A percentile compares a stretch with the other conserved stretches of the same genome.
Evolutionary conservation across 2,797 vertebrate genomes (phyloP).

Genomic region (Coendou prehensilis): DNA sequence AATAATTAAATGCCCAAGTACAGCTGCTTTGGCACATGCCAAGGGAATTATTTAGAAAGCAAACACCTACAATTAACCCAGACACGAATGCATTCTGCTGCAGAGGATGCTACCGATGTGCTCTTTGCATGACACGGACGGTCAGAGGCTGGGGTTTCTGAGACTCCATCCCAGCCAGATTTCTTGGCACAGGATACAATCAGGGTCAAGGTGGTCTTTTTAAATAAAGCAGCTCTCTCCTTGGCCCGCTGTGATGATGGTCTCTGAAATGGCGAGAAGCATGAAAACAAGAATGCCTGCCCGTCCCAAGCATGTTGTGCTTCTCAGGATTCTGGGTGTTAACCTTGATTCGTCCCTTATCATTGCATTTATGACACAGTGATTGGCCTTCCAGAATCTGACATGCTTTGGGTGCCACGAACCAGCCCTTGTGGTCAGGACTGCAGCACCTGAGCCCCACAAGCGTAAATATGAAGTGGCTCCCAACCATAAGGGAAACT

Average conservation of each 20-base stretch:
- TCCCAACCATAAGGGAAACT: not conserved
- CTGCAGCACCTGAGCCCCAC: no score
- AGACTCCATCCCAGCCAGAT: not conserved
- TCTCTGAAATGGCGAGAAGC: not conserved
- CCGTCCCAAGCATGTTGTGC: fast-evolving
- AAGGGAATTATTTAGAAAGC: slow-evolving; percentile 62
- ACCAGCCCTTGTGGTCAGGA: not conserved
- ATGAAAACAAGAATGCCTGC: no score
- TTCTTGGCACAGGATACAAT: not conserved
- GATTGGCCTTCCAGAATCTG: no score
- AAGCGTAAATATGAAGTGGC: not conserved
- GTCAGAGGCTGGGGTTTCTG: not conserved
- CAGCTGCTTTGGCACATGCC: slow-evolving; percentile 17
- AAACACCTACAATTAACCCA: slow-evolving; percentile 40
- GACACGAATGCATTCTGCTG: not conserved
- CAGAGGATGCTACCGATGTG: fast-evolving
- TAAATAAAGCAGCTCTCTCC: not conserved
- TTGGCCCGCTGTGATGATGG: not conserved
- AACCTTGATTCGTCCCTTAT: not conserved
- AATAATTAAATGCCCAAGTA: not conserved
- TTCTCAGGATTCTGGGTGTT: not conserved
- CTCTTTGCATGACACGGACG: no score
- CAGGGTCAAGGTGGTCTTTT: not conserved
- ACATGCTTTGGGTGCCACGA: fast-evolving
- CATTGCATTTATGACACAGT: not conserved